Base-by-base conservation (phyloP, 2,888 invertebrate genomes). In the Hylaea fasciaria region DNA sequence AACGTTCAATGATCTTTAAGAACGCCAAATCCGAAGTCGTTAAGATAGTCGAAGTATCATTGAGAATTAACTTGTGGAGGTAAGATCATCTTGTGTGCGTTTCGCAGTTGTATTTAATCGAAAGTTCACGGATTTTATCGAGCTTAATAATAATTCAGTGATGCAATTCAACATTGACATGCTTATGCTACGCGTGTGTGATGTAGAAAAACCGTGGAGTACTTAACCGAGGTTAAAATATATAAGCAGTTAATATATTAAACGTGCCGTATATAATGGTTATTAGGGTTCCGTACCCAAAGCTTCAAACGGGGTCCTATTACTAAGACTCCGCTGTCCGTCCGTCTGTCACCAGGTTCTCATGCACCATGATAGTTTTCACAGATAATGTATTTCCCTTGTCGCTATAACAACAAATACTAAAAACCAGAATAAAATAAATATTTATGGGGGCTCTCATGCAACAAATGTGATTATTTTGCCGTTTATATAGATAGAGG, bases 131-230 rank as follows among this genome's bases (percentile, higher is more conserved):
- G 65, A 51, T 62, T 64, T 56, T 28, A 60, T 56, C 57, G 40
- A 57, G 48, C 62, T 41, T 54, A 54, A 49, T 61, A 45, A 45
- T 43, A 46, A 60, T n/a, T 51, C 47, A 37, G 43, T 69, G 64
- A 67, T 67, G 69, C 64, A 69, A 67, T 63, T 28, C 45, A 69
- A 55, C 64, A 68, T 69, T 71, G 69, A 66, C 64, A 63, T 46
- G 54, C 22, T 64, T 61, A 49, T 40, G 46, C 32, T 32, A 9
- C 9, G 32, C 32, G 32, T 52, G 50, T 57, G 48, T 57, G 44
- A 45, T 52, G 54, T 49, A 59, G 52, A 53, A 39, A 39, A 48
- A 63, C n/a, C 57, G 28, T 32, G 9, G 37, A 60, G 40, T 47
- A 35, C 54, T 45, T 32, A 40, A 9, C 55, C 46, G 51, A 61